Conservation (phyloP, 2,888 invertebrate genomes). For the Eupelmus urozonus region DNA sequence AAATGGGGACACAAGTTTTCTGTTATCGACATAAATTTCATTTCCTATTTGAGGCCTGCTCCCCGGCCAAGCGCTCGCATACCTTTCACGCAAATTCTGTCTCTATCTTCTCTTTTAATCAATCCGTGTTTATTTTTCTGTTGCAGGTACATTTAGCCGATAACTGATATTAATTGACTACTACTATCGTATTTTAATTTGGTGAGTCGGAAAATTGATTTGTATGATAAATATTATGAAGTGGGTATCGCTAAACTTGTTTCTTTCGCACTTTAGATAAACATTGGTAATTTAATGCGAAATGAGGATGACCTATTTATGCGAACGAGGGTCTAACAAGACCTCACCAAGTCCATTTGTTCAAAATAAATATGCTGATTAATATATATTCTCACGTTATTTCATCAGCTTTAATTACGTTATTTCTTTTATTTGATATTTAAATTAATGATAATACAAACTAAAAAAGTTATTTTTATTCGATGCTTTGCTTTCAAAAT, state of each 20-base stretch:
- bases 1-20: slow-evolving; percentile 41
- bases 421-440: too few species aligned
- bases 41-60: too few species aligned
- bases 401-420: too few species aligned
- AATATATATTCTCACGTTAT: too few species aligned
- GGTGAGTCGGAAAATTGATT: slow-evolving; percentile 51
- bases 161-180: slow-evolving; percentile 39
- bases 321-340: too few species aligned
- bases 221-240: slow-evolving; percentile 34
- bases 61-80: background rate
- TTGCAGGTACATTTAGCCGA: slow-evolving; percentile 48
- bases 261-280: background rate
- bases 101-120: slow-evolving; percentile 29
- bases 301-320: background rate
- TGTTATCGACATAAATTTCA: slow-evolving; percentile 48
- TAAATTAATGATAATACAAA: too few species aligned
- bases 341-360: too few species aligned
- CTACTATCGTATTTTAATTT: slow-evolving; percentile 38
- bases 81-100: background rate
- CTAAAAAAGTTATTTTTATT: too few species aligned
- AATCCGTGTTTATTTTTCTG: slow-evolving; percentile 27
- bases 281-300: slow-evolving; percentile 28
- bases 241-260: slow-evolving; percentile 9
- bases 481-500: too few species aligned
- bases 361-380: too few species aligned